Base-by-base conservation (phyloP, 1,140 invertebrate species). In the Neelides sp. region DNA sequence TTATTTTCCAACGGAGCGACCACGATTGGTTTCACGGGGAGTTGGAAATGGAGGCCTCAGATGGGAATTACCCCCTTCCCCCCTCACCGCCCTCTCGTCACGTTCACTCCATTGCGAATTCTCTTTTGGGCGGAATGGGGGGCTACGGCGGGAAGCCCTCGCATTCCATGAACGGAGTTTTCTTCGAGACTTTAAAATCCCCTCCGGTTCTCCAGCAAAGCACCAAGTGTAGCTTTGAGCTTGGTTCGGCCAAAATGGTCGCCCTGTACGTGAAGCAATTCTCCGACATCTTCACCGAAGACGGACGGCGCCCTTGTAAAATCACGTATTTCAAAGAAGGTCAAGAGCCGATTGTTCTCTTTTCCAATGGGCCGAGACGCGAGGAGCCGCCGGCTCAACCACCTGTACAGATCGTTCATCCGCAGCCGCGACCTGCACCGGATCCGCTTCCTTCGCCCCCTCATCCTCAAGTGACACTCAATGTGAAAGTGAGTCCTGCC, bases 191-290 rank as follows among this genome's bases (percentile, higher is more conserved):
- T 32, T 28, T 24, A 12, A 7, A 5, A 8, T 4, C 12, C 13
- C 44, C 28, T 20, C 23, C 36, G 5, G 22, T 23, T 23, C 15
- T 45, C 3, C n/a, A n/a, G 10, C 12, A 23, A 3, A 46, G 36
- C 41, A 58, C 59, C 19, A 61, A 57, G 32, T 61, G 59, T 50
- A 52, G 57, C 32, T 61, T 61, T 43, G 59, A 57, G 15, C 36
- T 61, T 4, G 59, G 59, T 2, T 61, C 51, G 2, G 43, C 35
- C 41, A 4, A 26, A 5, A 28, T 20, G 17, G 59, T 57, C 1
- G 30, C 49, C 3, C 50, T 61, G 2, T 61, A 61, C 26, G 53
- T 61, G 1, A 49, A 57, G 34, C 59, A 61, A 27, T 61, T 61
- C 39, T 49, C 55, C 3, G 59, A 61, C 23, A 61, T 61, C 27